Conservation (phyloP, 2,888 invertebrate genomes). For the Amitus sp. region DNA sequence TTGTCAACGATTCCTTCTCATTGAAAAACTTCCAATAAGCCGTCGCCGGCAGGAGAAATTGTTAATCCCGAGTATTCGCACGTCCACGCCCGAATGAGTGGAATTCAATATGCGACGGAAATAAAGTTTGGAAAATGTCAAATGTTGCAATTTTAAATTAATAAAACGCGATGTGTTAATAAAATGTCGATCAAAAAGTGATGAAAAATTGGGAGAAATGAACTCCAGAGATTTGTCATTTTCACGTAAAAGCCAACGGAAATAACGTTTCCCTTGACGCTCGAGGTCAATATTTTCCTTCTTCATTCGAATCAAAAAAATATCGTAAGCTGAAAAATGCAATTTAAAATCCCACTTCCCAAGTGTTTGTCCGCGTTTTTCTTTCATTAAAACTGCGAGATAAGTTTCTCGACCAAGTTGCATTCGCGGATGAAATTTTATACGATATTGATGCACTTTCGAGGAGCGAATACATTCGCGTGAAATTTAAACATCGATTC, state of each 20-base stretch:
- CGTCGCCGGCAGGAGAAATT: neutral
- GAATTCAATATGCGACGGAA: neutral
- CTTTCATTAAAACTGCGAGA: too few species aligned
- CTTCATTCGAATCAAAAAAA: neutral
- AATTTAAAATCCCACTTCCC: too few species aligned
- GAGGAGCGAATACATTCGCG: too few species aligned
- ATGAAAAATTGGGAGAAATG: neutral
- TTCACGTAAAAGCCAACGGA: neutral
- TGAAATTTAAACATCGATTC: too few species aligned
- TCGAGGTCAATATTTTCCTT: constrained; percentile 3
- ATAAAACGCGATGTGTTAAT: neutral
- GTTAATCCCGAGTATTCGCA: neutral
- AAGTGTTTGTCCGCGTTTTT: too few species aligned
- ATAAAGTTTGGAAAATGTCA: neutral
- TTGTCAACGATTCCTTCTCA: too few species aligned
- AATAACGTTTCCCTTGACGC: constrained; percentile 1
- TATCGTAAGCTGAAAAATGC: too few species aligned
- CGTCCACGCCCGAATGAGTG: neutral
- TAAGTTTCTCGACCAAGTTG: too few species aligned
- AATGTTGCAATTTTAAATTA: neutral
- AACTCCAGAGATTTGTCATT: neutral
- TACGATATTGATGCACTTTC: too few species aligned
- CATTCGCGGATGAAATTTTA: too few species aligned
- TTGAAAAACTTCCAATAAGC: too few species aligned
- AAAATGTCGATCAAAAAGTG: neutral